Conservation (phyloP, 2,113 vertebrate species). For the Oreochromis spilurus region DNA sequence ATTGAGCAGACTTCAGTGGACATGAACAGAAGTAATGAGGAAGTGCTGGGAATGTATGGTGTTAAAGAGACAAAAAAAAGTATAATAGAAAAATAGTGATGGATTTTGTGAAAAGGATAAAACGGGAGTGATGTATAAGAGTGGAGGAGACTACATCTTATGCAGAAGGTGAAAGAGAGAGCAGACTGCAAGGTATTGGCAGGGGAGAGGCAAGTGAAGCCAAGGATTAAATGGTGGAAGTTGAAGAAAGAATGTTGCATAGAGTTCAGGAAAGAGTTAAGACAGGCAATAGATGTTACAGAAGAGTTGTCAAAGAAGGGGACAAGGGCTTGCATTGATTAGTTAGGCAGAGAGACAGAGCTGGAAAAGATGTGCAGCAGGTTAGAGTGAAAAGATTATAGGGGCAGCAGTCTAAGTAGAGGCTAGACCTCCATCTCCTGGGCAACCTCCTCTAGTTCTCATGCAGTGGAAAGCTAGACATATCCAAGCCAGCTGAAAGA, state of each 20-base stretch:
- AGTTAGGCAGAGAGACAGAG: not conserved
- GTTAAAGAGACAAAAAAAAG: not conserved
- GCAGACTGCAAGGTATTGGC: not conserved
- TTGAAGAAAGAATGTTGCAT: not conserved
- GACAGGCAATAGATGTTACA: not conserved
- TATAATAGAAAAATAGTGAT: not conserved
- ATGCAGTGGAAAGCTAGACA: not conserved
- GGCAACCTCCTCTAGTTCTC: not conserved
- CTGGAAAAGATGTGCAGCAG: not conserved
- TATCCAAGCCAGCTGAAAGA: not conserved
- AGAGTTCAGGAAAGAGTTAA: not conserved
- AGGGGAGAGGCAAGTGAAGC: not conserved
- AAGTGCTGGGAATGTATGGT: not conserved
- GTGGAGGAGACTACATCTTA: not conserved
- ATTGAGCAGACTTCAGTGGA: not conserved
- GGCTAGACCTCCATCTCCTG: not conserved
- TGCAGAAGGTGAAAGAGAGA: not conserved
- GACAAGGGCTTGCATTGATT: not conserved
- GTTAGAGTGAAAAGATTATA: not conserved
- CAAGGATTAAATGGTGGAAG: not conserved
- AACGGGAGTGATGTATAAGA: not conserved
- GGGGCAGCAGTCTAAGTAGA: not conserved
- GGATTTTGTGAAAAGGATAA: not conserved
- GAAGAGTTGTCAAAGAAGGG: not conserved
- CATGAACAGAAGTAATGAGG: not conserved